These are phyloP conservation scores for Polypterus senegalus DNA, from an alignment of 2,113 vertebrate species.

Conservation along the genomic window DNA sequence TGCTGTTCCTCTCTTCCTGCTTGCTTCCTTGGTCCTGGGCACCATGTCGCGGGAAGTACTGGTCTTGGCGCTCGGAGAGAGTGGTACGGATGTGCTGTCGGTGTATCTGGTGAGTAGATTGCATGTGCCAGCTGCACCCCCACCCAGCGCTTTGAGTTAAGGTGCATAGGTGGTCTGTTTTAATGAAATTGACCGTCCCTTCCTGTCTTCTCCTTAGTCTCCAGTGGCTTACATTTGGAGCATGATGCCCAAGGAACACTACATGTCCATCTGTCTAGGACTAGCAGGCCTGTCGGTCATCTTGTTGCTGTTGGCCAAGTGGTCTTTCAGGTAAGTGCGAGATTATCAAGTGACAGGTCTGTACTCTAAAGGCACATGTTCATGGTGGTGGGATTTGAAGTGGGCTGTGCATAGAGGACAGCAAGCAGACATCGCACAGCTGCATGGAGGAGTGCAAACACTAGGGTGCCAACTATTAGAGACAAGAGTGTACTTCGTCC, in stretches of 20 bases:
- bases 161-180: neutral
- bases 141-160: neutral
- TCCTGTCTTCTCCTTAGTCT: constrained; percentile 23
- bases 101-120: constrained; percentile 44
- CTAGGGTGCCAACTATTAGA: too few relatives aligned
- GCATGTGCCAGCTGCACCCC: too few relatives aligned
- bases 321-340: constrained; percentile 44
- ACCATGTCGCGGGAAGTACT: constrained; percentile 40
- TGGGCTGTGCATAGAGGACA: too few relatives aligned
- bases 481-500: too few relatives aligned
- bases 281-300: constrained; percentile 50
- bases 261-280: constrained; percentile 38
- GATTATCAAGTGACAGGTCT: too few relatives aligned
- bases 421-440: too few relatives aligned
- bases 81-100: constrained; percentile 36
- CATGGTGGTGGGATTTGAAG: too few relatives aligned
- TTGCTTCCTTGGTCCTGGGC: constrained; percentile 43
- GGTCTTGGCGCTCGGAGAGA: constrained; percentile 33
- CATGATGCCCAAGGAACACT: constrained; percentile 38
- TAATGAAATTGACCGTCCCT: neutral
- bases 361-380: too few relatives aligned
- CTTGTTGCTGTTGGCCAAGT: constrained; percentile 47
- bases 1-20: constrained; percentile 45
- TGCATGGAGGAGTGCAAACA: too few relatives aligned
- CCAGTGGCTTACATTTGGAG: constrained; percentile 37